A percentile compares a stretch with the other conserved stretches of the same genome.
Evolutionary conservation across 2,888 invertebrate genomes (phyloP).

Genomic region (Pteria penguin): DNA sequence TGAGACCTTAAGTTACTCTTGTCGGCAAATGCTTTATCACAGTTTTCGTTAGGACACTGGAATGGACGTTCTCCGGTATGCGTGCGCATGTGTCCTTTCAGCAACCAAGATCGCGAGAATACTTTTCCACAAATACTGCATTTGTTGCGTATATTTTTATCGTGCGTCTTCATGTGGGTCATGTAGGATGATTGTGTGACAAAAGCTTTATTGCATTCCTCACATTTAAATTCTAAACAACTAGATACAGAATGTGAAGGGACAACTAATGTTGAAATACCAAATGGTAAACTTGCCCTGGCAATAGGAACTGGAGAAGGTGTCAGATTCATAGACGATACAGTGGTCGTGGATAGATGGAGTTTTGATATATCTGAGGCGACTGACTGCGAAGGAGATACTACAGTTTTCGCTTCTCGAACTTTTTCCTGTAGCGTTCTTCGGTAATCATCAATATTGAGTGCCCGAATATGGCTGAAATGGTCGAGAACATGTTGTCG

Average conservation of each 20-base stretch:
- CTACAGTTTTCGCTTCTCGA: not conserved
- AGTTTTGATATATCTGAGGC: slow-evolving; percentile 6
- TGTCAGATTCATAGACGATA: not conserved
- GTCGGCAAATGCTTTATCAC: slow-evolving; percentile 78
- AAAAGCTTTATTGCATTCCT: slow-evolving; percentile 68
- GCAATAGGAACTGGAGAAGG: not conserved
- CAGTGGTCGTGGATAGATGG: not conserved
- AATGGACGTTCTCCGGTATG: slow-evolving; percentile 79
- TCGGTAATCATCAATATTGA: not conserved
- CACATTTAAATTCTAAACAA: slow-evolving; percentile 57
- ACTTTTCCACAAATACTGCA: slow-evolving; percentile 75
- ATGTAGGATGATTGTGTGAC: slow-evolving; percentile 59
- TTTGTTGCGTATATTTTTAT: slow-evolving; percentile 64
- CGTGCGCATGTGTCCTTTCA: slow-evolving; percentile 78
- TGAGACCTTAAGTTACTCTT: slow-evolving; percentile 78
- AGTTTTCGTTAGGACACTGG: slow-evolving; percentile 69
- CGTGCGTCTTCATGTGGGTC: slow-evolving; percentile 65
- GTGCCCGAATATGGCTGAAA: not conserved
- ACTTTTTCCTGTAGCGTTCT: not conserved
- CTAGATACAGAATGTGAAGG: not conserved
- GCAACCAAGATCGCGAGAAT: slow-evolving; percentile 77
- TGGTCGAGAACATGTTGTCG: not conserved
- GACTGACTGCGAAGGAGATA: slow-evolving; percentile 8
- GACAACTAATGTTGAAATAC: not conserved
- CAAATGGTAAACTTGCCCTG: not conserved